Conservation (phyloP, 2,888 invertebrate species). For the Ectemnius cavifrons region DNA sequence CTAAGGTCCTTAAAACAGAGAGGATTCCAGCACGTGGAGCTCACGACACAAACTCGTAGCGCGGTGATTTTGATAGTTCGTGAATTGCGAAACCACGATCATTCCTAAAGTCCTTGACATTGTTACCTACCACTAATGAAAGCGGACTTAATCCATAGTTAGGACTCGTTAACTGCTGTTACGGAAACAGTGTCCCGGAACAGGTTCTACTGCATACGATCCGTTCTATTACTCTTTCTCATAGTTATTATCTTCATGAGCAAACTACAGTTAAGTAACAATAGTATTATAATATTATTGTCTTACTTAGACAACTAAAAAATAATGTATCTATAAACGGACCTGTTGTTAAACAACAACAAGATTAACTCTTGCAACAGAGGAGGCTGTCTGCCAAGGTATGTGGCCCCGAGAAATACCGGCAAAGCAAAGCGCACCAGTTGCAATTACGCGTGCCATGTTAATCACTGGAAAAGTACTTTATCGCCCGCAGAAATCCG, state of each 20-base stretch:
- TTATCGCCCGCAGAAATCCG: constrained; percentile 26
- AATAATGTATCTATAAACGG: too few relatives aligned
- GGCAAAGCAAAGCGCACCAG: not conserved
- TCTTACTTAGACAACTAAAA: too few relatives aligned
- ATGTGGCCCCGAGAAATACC: not conserved
- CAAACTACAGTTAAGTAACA: too few relatives aligned
- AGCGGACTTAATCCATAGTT: constrained; percentile 33
- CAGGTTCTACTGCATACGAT: too few relatives aligned
- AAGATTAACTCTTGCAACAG: too few relatives aligned
- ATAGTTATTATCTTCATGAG: too few relatives aligned
- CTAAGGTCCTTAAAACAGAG: constrained; percentile 13
- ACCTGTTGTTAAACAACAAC: too few relatives aligned
- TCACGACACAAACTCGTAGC: not conserved
- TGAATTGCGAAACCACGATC: constrained; percentile 27
- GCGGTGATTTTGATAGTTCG: constrained; percentile 40
- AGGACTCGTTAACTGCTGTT: constrained; percentile 42
- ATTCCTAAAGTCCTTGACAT: constrained; percentile 20
- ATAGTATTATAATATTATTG: too few relatives aligned
- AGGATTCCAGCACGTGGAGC: constrained; percentile 40
- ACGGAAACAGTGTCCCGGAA: not conserved
- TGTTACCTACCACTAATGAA: constrained; percentile 38
- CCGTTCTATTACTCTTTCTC: too few relatives aligned
- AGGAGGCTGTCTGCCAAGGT: too few relatives aligned
- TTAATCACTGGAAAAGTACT: constrained; percentile 37
- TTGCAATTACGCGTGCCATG: constrained; percentile 21